Evolutionary conservation across 2,113 vertebrate genomes (phyloP).

Genomic region (Lynx canadensis): DNA sequence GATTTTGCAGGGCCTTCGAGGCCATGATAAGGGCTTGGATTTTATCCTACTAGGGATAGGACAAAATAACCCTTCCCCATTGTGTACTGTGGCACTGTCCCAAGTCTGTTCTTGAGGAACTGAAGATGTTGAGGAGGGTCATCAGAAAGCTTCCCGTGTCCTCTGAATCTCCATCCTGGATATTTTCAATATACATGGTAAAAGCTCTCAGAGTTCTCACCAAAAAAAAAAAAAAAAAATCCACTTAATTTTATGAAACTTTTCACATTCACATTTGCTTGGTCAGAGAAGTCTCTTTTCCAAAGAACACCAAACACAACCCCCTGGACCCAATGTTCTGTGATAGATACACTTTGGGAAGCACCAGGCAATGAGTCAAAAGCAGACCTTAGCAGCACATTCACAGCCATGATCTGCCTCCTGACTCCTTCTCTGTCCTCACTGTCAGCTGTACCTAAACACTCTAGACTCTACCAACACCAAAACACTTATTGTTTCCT

Average conservation of each 20-base stretch:
- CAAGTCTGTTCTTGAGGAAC: neutral
- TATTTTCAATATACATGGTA: neutral
- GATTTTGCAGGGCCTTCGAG: neutral
- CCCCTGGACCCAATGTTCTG: neutral
- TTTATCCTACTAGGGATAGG: neutral
- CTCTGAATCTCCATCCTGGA: neutral
- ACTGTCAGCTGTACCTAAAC: neutral
- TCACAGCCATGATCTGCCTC: neutral
- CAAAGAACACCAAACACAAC: neutral
- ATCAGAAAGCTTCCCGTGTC: neutral
- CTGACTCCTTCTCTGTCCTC: neutral
- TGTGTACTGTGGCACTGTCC: neutral
- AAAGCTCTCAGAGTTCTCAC: neutral
- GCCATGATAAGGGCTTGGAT: neutral
- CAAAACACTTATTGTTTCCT: neutral
- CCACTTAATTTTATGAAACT: neutral
- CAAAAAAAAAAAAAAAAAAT: too few species aligned
- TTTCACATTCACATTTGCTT: constrained; percentile 17
- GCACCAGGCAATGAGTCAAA: neutral
- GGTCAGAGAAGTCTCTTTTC: neutral
- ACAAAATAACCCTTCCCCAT: neutral
- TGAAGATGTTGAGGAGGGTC: neutral
- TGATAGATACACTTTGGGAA: neutral
- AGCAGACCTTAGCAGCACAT: neutral
- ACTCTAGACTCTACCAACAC: neutral